Percentiles rank a stretch among this genome's conserved stretches.
These are phyloP conservation scores for Eubasilissa regina DNA, from an alignment of 1,140 invertebrate species.

Conservation along the genomic window DNA sequence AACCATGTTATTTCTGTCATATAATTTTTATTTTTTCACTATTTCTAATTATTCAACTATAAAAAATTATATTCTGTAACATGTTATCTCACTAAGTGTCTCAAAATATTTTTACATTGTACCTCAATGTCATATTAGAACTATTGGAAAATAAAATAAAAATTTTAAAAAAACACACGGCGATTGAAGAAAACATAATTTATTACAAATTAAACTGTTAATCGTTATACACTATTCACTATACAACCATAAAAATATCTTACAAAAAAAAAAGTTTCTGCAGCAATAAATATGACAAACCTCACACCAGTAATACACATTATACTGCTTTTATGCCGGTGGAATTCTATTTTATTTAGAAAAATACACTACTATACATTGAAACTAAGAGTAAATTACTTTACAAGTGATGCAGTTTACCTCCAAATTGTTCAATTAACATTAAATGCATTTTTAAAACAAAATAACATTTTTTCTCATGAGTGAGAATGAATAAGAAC, in stretches of 20 bases:
- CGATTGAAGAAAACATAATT: constrained; percentile 40
- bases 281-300: constrained; percentile 5
- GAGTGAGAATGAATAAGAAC: neutral
- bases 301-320: neutral
- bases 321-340: constrained; percentile 1
- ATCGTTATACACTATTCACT: constrained; percentile 36
- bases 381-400: constrained; percentile 21
- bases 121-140: too few species aligned
- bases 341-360: constrained; percentile 33
- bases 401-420: constrained; percentile 23
- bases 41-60: too few species aligned
- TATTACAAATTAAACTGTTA: constrained; percentile 46
- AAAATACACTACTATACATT: constrained; percentile 37
- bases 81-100: too few species aligned
- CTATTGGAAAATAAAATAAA: too few species aligned
- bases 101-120: too few species aligned
- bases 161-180: neutral
- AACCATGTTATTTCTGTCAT: too few species aligned
- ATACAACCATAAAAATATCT: constrained; percentile 49
- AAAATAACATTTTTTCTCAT: constrained; percentile 48
- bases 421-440: constrained; percentile 14
- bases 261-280: constrained; percentile 45
- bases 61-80: too few species aligned
- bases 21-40: too few species aligned
- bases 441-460: constrained; percentile 54